These are phyloP conservation scores for Nylanderia fulva DNA, from an alignment of 1,140 invertebrate genomes.

Conservation along the genomic window DNA sequence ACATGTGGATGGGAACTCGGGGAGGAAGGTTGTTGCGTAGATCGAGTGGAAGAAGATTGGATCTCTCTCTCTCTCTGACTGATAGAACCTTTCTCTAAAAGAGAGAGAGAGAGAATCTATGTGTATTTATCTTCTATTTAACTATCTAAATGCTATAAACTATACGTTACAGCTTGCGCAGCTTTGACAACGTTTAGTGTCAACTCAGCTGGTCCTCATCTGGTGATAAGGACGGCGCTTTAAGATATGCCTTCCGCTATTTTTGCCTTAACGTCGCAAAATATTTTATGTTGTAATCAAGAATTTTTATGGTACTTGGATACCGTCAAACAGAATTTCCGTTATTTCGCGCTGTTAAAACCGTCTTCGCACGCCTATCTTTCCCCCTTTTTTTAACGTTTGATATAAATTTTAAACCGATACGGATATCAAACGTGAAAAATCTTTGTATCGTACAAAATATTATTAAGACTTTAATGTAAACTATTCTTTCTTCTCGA, in stretches of 20 bases:
- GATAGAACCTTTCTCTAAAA: conserved; percentile 68
- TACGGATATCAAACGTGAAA: background rate
- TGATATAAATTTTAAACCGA: background rate
- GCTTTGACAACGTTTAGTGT: conserved; percentile 54
- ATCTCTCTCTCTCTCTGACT: conserved; percentile 11
- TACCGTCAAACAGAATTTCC: background rate
- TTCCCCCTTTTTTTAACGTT: background rate
- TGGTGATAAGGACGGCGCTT: conserved; percentile 58
- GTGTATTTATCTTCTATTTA: conserved; percentile 69
- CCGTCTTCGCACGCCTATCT: background rate
- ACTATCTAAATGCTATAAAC: conserved; percentile 65
- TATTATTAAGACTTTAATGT: too few relatives aligned
- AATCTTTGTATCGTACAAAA: too few relatives aligned
- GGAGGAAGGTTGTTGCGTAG: background rate
- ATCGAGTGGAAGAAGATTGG: conserved; percentile 22
- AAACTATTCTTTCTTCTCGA: too few relatives aligned
- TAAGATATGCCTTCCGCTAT: conserved; percentile 1
- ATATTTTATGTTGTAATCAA: background rate
- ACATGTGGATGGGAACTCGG: background rate
- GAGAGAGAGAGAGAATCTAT: conserved; percentile 70
- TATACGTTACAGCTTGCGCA: conserved; percentile 63
- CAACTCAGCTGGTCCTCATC: conserved; percentile 44
- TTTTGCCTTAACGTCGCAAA: background rate
- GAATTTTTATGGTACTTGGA: too few relatives aligned
- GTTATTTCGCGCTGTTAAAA: background rate